These are phyloP conservation scores for Eidolon helvum DNA, from an alignment of 2,113 vertebrate species.

Conservation along the genomic window DNA sequence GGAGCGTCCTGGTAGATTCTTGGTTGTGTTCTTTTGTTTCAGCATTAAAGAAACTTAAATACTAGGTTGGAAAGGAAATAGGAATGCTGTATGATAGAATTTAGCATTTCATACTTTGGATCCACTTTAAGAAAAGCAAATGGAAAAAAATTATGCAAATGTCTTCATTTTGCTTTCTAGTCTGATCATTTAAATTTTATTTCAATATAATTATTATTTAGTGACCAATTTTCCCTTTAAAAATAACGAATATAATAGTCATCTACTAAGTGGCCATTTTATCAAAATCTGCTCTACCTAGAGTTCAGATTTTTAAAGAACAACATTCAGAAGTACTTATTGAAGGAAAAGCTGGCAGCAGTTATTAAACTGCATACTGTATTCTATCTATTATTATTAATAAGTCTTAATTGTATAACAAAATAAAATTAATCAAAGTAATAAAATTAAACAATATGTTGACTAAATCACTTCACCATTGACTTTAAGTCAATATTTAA, in stretches of 20 bases:
- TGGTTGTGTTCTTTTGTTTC: slow-evolving; percentile 9
- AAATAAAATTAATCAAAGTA: background rate
- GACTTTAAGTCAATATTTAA: background rate
- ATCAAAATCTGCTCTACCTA: background rate
- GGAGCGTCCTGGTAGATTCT: background rate
- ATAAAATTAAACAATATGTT: background rate
- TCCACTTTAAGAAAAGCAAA: background rate
- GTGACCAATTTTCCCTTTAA: background rate
- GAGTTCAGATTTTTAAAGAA: background rate
- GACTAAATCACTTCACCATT: background rate
- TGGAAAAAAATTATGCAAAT: background rate
- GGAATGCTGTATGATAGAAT: background rate
- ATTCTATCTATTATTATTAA: background rate
- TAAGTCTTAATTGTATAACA: background rate
- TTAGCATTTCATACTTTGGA: background rate
- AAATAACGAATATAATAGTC: background rate
- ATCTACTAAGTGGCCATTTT: background rate
- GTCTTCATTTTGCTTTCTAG: background rate
- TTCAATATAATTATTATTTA: background rate
- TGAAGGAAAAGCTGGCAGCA: background rate
- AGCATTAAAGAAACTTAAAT: background rate
- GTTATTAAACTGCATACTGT: background rate
- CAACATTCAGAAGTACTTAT: background rate
- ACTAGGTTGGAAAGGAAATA: background rate
- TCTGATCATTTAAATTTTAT: background rate